Evolutionary conservation across 2,888 invertebrate genomes (phyloP), one percentile per base, ranked within the genome.

Genomic region (Rhagophthalmus giganteus): DNA sequence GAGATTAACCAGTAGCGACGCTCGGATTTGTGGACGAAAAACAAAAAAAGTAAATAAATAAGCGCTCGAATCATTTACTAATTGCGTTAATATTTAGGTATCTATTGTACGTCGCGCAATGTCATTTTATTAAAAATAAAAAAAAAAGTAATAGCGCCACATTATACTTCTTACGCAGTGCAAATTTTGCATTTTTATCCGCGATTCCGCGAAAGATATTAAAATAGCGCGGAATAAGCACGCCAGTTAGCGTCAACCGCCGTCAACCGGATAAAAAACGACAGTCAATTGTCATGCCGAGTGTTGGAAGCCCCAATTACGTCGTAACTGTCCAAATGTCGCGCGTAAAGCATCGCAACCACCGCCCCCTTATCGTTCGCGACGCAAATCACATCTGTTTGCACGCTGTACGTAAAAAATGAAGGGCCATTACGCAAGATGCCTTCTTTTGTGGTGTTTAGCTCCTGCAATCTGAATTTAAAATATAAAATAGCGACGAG

Each of bases 361-460:
- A 39, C 32, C 42, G 28, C 41, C 42, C 41, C 27, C 24, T 24
- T 31, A 28, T 9, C 11, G 24, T 33, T 27, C 10, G 11, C 26
- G 30, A 42, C 39, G 49, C 38, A 44, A 38, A 41, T 49, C 42
- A 37, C 33, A 48, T 49, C 38, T 54, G 47, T 37, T 47, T 53
- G 33, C 37, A 33, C 41, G 24, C 30, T 26, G 26, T 31, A 41
- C 41, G 49, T 54, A 44, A 54, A 48, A 54, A 54, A 54, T 44
- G 42, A 42, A 33, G 28, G 14, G 15, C 48, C 38, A 52, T 52
- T 47, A 48, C 53, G 34, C 41, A 35, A 41, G 34, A 40, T 48
- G 48, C 33, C 40, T 52, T 32, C 45, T 53, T 48, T 47, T 48
- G 53, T 48, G 53, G 42, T 32, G 35, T 48, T 53, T 47, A 53